Conservation (phyloP, 1,140 invertebrate species). For the Anagrus nilaparvatae region DNA sequence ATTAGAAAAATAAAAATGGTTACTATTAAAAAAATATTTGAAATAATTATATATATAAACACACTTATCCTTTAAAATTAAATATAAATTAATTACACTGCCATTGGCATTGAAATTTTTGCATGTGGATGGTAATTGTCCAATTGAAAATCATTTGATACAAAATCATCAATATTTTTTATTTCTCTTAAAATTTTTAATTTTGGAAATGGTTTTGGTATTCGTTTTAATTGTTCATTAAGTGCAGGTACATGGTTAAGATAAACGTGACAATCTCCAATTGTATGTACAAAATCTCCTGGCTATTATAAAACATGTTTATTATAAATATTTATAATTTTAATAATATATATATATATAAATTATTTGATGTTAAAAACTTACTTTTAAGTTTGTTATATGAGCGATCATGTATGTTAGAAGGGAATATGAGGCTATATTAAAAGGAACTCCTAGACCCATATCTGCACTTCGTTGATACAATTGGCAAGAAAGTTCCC, state of each 20-base stretch:
- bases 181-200: conserved; percentile 64
- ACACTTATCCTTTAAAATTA: conserved; percentile 3
- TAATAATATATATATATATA: background rate
- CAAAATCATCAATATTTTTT: conserved; percentile 82
- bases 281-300: conserved; percentile 92
- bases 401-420: conserved; percentile 95
- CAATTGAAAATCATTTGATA: conserved; percentile 78
- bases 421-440: conserved; percentile 94
- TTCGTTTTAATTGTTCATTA: conserved; percentile 70
- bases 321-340: conserved; percentile 1
- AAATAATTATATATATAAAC: conserved; percentile 2
- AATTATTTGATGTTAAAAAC: no score
- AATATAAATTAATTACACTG: conserved; percentile 64
- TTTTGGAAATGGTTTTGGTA: conserved; percentile 75
- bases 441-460: conserved; percentile 97
- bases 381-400: conserved; percentile 73
- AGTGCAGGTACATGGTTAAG: conserved; percentile 83
- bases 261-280: conserved; percentile 97
- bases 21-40: conserved; percentile 16
- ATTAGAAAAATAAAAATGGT: conserved; percentile 28
- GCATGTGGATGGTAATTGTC: conserved; percentile 82
- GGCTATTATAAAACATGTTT: conserved; percentile 48
- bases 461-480: conserved; percentile 98
- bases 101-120: conserved; percentile 93
- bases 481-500: conserved; percentile 77